phyloP scores from a whole-genome alignment of 2,888 invertebrate species.

The Homarus gammarus region DNA sequence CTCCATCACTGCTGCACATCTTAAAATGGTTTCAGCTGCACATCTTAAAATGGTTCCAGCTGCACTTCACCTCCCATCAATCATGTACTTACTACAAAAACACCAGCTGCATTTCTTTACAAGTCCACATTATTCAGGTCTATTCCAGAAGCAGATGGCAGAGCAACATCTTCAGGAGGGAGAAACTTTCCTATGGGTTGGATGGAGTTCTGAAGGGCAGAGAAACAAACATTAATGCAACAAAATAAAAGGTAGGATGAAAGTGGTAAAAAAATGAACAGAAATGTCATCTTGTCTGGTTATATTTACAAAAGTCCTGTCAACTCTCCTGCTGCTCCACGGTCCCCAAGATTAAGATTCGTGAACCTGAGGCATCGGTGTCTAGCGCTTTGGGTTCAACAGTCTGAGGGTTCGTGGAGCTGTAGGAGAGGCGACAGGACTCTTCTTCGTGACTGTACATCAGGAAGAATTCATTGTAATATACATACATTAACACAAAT shows the following conservation, averaged over 20 bases:
- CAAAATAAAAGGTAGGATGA: background rate
- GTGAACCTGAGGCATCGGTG: background rate
- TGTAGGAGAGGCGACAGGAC: too few species aligned
- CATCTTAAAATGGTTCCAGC: background rate
- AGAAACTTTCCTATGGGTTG: constrained; percentile 85
- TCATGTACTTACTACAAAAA: background rate
- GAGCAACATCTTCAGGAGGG: constrained; percentile 83
- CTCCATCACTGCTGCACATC: background rate
- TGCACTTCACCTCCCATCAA: too few species aligned
- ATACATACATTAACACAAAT: too few species aligned
- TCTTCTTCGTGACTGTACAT: too few species aligned
- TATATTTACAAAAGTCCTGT: background rate
- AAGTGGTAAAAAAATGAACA: background rate
- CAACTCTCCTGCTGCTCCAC: background rate
- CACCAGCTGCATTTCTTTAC: background rate
- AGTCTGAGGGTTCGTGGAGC: too few species aligned
- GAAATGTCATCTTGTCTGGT: too few species aligned
- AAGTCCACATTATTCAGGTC: constrained; percentile 88
- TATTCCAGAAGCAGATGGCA: constrained; percentile 87
- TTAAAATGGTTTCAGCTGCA: background rate
- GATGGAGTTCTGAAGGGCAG: constrained; percentile 80
- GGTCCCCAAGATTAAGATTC: too few species aligned
- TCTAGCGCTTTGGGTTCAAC: background rate
- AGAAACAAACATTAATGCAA: background rate
- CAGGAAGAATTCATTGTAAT: too few species aligned